Base-by-base conservation (phyloP, 2,797 vertebrate genomes). In the Onychomys leucogaster region DNA sequence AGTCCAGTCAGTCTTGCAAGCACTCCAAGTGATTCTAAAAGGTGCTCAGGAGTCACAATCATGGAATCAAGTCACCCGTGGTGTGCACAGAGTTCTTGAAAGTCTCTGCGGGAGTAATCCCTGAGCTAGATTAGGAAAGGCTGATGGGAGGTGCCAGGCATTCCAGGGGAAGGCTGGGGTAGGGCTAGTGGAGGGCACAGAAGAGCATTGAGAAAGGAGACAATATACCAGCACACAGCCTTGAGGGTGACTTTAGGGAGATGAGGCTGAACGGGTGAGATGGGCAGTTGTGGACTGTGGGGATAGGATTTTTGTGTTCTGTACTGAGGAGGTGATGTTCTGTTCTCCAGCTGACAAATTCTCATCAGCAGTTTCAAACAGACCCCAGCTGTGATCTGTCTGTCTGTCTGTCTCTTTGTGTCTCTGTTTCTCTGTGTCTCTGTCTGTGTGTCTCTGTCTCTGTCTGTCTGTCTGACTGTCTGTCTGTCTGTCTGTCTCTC, bases 171-270 rank as follows among this genome's bases (percentile, higher is more conserved):
- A 81, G 80, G 16, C 59, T 65, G 37, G 83, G 27, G 37, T 88
- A 75, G 59, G 17, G 29, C 17, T 4, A 7, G 37, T 25, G 23
- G 37, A 13, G n/a, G 73, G 57, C 55, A 73, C 2, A 59, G 46
- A 85, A 75, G 77, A 82, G 13, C 37, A 12, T 6, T 3, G 57
- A 65, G 0, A 32, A 80, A 63, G 52, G 27, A 10, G n/a, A 37
- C 69, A 14, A 0, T 1, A 17, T 1, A 3, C 27, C 67, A 29
- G 5, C 4, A n/a, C 0, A 2, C 27, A 63, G 0, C 8, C 14
- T 13, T 69, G 37, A 80, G 86, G 63, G 52, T 59, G 63, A 61
- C 65, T 86, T 84, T 32, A 25, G 5, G 27, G 21, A 71, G 32
- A 85, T 23, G 3, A 76, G 32, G 67, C 4, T 34, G 14, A 67